Conservation (phyloP, 2,888 invertebrate species). For the Iselma pallidipennis region DNA sequence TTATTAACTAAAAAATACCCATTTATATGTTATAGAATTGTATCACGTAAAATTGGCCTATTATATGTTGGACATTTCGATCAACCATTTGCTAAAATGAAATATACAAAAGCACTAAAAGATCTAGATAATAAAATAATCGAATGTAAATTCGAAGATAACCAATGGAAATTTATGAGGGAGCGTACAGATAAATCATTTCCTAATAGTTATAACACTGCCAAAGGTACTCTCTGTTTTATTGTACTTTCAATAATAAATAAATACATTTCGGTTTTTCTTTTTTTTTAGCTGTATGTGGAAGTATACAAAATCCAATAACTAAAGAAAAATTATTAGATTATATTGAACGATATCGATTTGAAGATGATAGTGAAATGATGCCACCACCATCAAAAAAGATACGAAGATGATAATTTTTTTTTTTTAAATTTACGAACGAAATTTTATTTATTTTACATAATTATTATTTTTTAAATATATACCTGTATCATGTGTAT, state of each 20-base stretch:
- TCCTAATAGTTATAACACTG: constrained; percentile 89
- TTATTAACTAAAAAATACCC: no score
- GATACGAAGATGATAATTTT: constrained; percentile 54
- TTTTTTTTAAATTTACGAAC: constrained; percentile 4
- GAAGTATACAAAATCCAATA: constrained; percentile 82
- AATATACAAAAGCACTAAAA: constrained; percentile 76
- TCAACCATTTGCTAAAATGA: constrained; percentile 72
- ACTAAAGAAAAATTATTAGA: constrained; percentile 80
- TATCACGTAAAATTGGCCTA: constrained; percentile 61
- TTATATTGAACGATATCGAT: constrained; percentile 70
- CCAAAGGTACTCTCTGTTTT: constrained; percentile 66
- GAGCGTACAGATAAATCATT: constrained; percentile 95
- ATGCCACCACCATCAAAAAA: constrained; percentile 73
- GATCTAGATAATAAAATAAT: constrained; percentile 91
- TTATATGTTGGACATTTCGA: constrained; percentile 79
- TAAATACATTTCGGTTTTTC: constrained; percentile 5
- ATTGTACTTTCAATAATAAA: constrained; percentile 10
- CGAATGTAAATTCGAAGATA: constrained; percentile 85
- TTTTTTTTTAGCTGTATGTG: constrained; percentile 75
- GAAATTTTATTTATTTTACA: constrained; percentile 3
- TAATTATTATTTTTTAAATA: constrained; percentile 2
- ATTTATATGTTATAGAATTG: constrained; percentile 33
- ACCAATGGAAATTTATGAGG: constrained; percentile 91
- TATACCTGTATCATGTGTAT: no score
- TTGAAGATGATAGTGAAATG: constrained; percentile 66